Evolutionary conservation across 1,140 invertebrate species (phyloP), one percentile per base, ranked within the genome.

Genomic region (Proales similis): DNA sequence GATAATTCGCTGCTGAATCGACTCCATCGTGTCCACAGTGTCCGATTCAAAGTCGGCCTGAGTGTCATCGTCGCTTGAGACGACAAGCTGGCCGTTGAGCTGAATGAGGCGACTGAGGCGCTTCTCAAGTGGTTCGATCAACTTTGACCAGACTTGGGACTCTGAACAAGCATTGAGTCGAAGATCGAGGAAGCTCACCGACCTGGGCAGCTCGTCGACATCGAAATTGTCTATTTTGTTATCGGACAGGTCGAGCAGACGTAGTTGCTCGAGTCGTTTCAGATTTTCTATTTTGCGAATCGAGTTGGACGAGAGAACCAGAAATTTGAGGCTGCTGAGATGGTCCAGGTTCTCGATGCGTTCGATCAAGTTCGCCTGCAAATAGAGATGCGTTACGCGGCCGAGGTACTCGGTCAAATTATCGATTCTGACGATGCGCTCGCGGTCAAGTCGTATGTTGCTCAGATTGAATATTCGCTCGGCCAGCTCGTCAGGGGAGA

Each of bases 241-340:
- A 42, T 14, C 14, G 9, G 51, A 57, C 4, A 57, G n/a, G 30
- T 57, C 51, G 27, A 57, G 4, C 6, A 42, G 29, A 29, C 45
- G 42, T 3, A 57, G 20, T 24, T 42, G 42, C 7, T 0, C 11
- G 14, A 57, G 27, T 12, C 17, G 33, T 12, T 86, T 77, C 63
- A 90, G 78, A 78, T 93, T 91, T 72, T 91, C 85, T 65, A 94
- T 86, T 70, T 80, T 84, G 3, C 73, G 77, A 20, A 95, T 84
- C 64, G 80, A 80, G 74, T 95, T 96, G 66, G 90, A 80, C 47
- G 87, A 84, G 1, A 96, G 74, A 77, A 93, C 91, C 2, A 96
- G 70, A 0, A 84, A 88, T 68, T 90, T 85, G 27, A 95, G 73
- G 47, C 83, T 76, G 1, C 77, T 73, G 62, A 90, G 81, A 3